A percentile compares a stretch with the other conserved stretches of the same genome.
Evolutionary conservation across 2,888 invertebrate genomes (phyloP).

Genomic region (Gnatocerus cornutus): DNA sequence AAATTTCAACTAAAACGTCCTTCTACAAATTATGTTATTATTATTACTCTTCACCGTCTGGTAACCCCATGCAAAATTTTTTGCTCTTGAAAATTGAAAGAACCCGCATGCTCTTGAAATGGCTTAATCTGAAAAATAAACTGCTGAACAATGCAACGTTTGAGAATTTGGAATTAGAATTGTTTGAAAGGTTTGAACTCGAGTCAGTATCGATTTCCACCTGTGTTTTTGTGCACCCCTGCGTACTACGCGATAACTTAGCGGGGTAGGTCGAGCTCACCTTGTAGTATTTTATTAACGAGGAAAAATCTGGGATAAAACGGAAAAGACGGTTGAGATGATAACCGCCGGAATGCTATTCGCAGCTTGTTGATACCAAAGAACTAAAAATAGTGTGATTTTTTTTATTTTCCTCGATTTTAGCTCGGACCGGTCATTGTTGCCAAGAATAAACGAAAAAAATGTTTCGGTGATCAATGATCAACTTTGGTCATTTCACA

Average conservation of each 20-base stretch:
- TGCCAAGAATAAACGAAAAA: too few species aligned
- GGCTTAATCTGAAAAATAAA: conserved; percentile 20
- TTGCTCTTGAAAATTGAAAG: conserved; percentile 41
- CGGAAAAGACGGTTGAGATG: too few species aligned
- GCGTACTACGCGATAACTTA: conserved; percentile 46
- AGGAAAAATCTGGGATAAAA: neutral
- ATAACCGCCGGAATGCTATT: too few species aligned
- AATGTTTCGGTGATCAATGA: too few species aligned
- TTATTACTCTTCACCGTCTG: neutral
- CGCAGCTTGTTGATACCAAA: too few species aligned
- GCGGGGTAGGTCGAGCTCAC: conserved; percentile 48
- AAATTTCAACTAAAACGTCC: conserved; percentile 6
- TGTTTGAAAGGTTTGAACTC: conserved; percentile 22
- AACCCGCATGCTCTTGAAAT: conserved; percentile 38
- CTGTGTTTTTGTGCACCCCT: conserved; percentile 45
- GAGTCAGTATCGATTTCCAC: conserved; percentile 46
- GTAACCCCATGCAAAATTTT: conserved; percentile 13
- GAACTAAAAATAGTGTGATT: too few species aligned
- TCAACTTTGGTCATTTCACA: too few species aligned
- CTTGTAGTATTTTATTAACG: conserved; percentile 32
- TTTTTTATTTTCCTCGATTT: too few species aligned
- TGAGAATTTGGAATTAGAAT: too few species aligned
- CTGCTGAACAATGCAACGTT: conserved; percentile 6
- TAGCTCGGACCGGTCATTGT: too few species aligned
- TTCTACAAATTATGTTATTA: conserved; percentile 2